Conservation (phyloP, 2,113 vertebrate species). For the Meles meles region DNA sequence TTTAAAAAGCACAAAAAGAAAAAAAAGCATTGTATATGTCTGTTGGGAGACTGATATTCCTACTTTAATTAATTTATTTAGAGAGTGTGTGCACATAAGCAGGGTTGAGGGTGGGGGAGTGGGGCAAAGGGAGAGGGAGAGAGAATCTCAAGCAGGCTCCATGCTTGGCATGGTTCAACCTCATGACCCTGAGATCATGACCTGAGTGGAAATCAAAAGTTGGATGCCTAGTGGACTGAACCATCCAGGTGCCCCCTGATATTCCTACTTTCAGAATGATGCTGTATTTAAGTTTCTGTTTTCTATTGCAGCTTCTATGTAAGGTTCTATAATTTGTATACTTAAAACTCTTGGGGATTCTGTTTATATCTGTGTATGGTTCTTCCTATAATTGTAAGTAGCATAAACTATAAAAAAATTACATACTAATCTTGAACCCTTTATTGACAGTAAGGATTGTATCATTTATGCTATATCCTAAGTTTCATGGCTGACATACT, state of each 20-base stretch:
- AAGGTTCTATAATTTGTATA: neutral
- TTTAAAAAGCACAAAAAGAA: too few species aligned
- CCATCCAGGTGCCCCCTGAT: neutral
- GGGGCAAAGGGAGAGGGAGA: neutral
- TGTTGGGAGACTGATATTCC: neutral
- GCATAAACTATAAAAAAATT: neutral
- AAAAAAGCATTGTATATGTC: neutral
- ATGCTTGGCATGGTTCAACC: neutral
- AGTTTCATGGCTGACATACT: neutral
- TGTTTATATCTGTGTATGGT: neutral
- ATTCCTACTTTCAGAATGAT: neutral
- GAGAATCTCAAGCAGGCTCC: neutral
- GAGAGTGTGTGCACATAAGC: neutral
- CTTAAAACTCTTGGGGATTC: neutral
- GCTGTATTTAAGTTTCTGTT: neutral
- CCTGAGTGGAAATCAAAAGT: neutral
- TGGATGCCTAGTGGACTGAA: neutral
- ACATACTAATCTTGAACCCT: neutral
- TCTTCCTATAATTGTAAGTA: neutral
- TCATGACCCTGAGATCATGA: neutral
- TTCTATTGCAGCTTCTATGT: neutral
- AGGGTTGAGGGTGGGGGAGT: neutral
- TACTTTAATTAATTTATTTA: neutral
- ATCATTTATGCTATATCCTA: neutral
- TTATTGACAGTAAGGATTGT: neutral